phyloP scores from a whole-genome alignment of 1,140 invertebrate genomes.

The Campodea augens region DNA sequence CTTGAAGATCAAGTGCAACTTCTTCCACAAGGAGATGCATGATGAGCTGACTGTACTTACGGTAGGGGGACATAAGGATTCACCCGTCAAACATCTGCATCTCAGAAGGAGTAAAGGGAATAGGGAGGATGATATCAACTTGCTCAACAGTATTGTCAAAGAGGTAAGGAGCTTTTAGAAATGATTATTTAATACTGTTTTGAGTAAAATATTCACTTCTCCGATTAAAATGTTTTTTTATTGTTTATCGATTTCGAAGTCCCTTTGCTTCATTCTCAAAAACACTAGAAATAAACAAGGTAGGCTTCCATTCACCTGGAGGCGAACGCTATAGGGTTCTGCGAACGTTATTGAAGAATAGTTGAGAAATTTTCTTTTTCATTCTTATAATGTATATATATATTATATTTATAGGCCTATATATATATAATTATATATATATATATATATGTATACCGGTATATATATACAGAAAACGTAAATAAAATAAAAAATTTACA shows the following conservation, averaged over 20 bases:
- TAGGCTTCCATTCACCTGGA: too few species aligned
- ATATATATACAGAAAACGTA: too few species aligned
- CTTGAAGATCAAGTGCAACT: conserved; percentile 31
- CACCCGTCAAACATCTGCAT: conserved; percentile 63
- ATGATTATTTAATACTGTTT: neutral
- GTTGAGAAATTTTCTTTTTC: too few species aligned
- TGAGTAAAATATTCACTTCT: too few species aligned
- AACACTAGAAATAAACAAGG: too few species aligned
- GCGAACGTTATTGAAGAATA: too few species aligned
- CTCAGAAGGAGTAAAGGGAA: conserved; percentile 29
- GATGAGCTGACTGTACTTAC: conserved; percentile 24
- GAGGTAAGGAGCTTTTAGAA: conserved; percentile 22
- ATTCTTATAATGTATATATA: neutral
- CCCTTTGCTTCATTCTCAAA: too few species aligned
- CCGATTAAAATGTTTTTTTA: too few species aligned
- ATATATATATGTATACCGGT: too few species aligned
- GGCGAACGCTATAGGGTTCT: too few species aligned
- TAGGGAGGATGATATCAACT: conserved; percentile 27
- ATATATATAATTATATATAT: neutral
- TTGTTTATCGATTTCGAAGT: too few species aligned
- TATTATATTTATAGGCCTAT: neutral
- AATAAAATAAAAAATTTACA: too few species aligned
- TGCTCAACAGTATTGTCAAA: conserved; percentile 39
- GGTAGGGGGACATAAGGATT: conserved; percentile 37
- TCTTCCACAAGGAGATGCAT: conserved; percentile 28